phyloP scores from a whole-genome alignment of 2,797 vertebrate species.

The Enteromius paludinosus region DNA sequence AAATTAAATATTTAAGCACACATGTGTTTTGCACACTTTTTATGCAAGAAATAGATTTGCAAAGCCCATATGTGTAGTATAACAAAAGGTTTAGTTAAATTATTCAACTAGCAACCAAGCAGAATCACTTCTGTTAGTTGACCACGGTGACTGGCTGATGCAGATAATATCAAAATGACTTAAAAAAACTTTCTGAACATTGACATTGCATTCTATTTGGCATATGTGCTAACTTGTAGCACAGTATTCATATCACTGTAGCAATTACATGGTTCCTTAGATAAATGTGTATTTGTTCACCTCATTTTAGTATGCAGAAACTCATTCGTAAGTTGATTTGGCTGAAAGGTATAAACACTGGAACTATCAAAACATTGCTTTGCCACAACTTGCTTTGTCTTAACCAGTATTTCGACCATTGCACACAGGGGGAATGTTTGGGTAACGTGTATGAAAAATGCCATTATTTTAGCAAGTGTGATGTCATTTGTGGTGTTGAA shows the following conservation, averaged over 20 bases:
- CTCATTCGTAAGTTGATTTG: background rate
- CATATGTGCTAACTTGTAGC: background rate
- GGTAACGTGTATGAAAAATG: background rate
- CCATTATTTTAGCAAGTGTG: background rate
- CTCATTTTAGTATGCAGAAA: background rate
- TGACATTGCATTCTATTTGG: background rate
- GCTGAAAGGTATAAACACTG: no score
- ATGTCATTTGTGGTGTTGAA: background rate
- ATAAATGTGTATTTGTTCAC: background rate
- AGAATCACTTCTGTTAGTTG: background rate
- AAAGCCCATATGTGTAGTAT: background rate
- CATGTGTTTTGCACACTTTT: background rate
- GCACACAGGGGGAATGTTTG: background rate
- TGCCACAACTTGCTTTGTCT: background rate
- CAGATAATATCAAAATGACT: background rate
- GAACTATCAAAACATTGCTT: background rate
- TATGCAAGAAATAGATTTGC: background rate
- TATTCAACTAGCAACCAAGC: background rate
- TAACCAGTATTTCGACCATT: background rate
- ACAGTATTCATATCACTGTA: background rate
- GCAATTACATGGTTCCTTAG: background rate
- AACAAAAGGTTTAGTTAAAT: background rate
- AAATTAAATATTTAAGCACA: background rate
- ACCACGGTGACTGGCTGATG: background rate
- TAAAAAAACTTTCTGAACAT: background rate